Evolutionary conservation across 2,888 invertebrate species (phyloP), one percentile per base, ranked within the genome.

Genomic region (Lithophane semibrunnea): DNA sequence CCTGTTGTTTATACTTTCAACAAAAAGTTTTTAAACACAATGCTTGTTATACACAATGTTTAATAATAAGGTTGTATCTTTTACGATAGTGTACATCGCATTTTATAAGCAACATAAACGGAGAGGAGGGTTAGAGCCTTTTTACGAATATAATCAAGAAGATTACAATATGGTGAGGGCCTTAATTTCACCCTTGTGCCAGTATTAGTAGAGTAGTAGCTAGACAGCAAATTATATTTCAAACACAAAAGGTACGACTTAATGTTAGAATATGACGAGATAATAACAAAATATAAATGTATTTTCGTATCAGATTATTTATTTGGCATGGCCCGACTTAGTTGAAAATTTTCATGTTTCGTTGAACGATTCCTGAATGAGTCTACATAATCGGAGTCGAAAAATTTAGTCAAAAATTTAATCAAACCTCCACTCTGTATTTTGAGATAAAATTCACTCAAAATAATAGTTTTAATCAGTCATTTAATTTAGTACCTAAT

Each of bases 81-180:
- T 77, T 63, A 71, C 24, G 13, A 63, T 42, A 56, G 42, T 56
- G n/a, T 63, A 56, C n/a, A 42, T 24, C 13, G 24, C 54, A 61
- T 61, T 77, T 61, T 54, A 79, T 67, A 60, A 44, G 52, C 60
- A 67, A 70, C 3, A 47, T 61, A 79, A 71, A 61, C 16, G 24
- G 9, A n/a, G 37, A 37, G 54, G 47, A 80, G 52, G 44, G 37
- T 80, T 24, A 18, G 54, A 47, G 52, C 73, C 37, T 63, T 54
- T 77, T 70, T 42, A 61, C 52, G 44, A 80, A 64, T 73, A 42
- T 77, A 79, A 61, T 64, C 63, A 73, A 77, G 18, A 63, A 77
- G 37, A 63, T 63, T 49, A 72, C 60, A 63, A 42, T 54, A 54
- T 47, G 16, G 60, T 24, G 10, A 21, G n/a, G 12, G 52, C 44